Base-by-base conservation (phyloP, 2,888 invertebrate species). In the Theretra japonica region DNA sequence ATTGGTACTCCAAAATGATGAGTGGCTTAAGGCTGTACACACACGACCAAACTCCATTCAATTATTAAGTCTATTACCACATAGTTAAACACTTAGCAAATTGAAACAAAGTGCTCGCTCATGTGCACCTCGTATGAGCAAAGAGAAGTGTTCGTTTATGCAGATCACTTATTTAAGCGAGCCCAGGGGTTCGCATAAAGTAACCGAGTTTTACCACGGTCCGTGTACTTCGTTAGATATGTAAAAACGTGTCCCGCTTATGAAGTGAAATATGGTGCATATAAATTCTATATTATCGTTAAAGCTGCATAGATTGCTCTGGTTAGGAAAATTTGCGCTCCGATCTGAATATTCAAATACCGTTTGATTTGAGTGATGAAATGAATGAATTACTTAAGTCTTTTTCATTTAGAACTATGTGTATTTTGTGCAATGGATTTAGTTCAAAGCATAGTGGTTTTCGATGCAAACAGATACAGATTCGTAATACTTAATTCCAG, bases 171-270 rank as follows among this genome's bases (percentile, higher is more conserved):
- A 79, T 80, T 78, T 77, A 75, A 76, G 75, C 74, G 74, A 72
- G 74, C 78, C 75, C 72, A 65, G 72, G 78, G 74, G 79, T 74
- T 70, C 72, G 70, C 80, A 77, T 81, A 82, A 82, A 82, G 79
- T 48, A 81, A 81, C 75, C 71, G 71, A 76, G 73, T 74, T 68
- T 70, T 68, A 69, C 68, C 70, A 71, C 70, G 57, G 28, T 28
- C 21, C 48, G 33, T 33, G 59, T 75, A 74, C 79, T 80, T 83
- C 80, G 81, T 82, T 83, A 81, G 80, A 79, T 81, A 82, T 81
- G 81, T 83, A 82, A 82, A 82, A 82, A 79, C 79, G 72, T 75
- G 74, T 71, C 75, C 71, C 69, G 60, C 23, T 65, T 65, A 17
- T 48, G 65, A 15, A 41, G 25, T 28, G 65, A 65, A 23, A 17